Evolutionary conservation across 35 echinoderm and acorn worm species (phyloP).

Genomic region (Nesometra sesokonis): DNA sequence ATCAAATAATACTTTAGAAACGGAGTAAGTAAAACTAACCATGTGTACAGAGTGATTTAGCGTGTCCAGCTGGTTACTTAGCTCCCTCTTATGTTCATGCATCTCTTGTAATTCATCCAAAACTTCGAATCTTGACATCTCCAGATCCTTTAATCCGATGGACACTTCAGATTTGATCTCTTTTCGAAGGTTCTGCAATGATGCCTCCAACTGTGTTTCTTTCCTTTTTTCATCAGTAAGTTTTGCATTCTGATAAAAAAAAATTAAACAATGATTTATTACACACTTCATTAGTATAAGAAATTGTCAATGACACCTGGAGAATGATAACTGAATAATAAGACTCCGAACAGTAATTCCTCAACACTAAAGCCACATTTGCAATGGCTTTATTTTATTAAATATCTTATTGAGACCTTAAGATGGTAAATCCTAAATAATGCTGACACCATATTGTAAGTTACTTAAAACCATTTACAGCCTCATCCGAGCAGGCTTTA

Average conservation of each 20-base stretch:
- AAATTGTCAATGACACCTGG: too few relatives aligned
- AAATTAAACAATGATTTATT: slow-evolving; percentile 7
- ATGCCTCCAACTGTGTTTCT: slow-evolving; percentile 26
- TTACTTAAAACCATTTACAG: too few relatives aligned
- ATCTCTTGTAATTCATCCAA: slow-evolving; percentile 56
- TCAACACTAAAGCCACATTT: too few relatives aligned
- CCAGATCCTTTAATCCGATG: slow-evolving; percentile 32
- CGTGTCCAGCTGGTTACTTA: slow-evolving; percentile 27
- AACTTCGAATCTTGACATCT: slow-evolving; percentile 45
- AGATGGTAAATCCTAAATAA: too few relatives aligned
- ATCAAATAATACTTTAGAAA: neutral
- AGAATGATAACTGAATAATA: too few relatives aligned
- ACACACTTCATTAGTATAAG: too few relatives aligned
- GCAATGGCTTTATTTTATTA: too few relatives aligned
- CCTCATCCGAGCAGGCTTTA: too few relatives aligned
- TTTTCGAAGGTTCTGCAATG: slow-evolving; percentile 15
- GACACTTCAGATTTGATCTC: slow-evolving; percentile 36
- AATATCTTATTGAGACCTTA: too few relatives aligned
- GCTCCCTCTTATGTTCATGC: slow-evolving; percentile 45
- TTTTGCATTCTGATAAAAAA: slow-evolving; percentile 3
- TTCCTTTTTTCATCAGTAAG: slow-evolving; percentile 8
- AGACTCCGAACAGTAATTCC: too few relatives aligned
- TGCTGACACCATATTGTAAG: too few relatives aligned
- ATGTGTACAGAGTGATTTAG: slow-evolving; percentile 23
- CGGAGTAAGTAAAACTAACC: slow-evolving; percentile 6